phyloP scores from a whole-genome alignment of 2,797 vertebrate species.

The Neostethus bicornis region DNA sequence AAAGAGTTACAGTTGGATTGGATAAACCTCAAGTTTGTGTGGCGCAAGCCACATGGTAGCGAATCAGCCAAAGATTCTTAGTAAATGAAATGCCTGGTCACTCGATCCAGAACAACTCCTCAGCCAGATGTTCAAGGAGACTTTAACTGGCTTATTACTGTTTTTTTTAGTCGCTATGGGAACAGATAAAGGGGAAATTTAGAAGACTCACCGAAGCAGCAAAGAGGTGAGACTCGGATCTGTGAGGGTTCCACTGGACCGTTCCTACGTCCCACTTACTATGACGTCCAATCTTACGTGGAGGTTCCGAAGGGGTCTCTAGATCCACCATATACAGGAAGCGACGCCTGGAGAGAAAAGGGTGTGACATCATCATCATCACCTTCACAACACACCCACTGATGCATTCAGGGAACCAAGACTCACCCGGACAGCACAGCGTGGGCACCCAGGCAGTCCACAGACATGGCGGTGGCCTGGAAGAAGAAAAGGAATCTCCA shows the following conservation, averaged over 20 bases:
- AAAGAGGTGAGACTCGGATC: slow-evolving; percentile 86
- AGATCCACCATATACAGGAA: slow-evolving; percentile 95
- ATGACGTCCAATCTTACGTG: slow-evolving; percentile 91
- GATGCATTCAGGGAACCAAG: slow-evolving; percentile 40
- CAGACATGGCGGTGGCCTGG: slow-evolving; percentile 97
- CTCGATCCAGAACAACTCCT: too few relatives aligned
- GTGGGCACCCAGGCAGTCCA: slow-evolving; percentile 92
- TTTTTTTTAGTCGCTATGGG: too few relatives aligned
- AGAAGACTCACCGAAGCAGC: slow-evolving; percentile 88
- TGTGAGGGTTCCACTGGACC: slow-evolving; percentile 96
- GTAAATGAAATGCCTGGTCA: too few relatives aligned
- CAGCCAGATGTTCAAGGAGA: too few relatives aligned
- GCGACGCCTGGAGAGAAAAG: slow-evolving; percentile 80
- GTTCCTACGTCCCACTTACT: slow-evolving; percentile 98
- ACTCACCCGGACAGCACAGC: slow-evolving; percentile 94
- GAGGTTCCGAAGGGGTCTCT: slow-evolving; percentile 87
- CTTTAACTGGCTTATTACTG: too few relatives aligned
- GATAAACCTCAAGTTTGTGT: too few relatives aligned
- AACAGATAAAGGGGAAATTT: background rate
- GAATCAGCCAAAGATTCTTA: too few relatives aligned
- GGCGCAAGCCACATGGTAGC: too few relatives aligned
- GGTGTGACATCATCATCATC: too few relatives aligned
- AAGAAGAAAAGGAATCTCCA: slow-evolving; percentile 16
- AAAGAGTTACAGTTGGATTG: too few relatives aligned
- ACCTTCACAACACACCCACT: too few relatives aligned